Evolutionary conservation across 53 echinoderm and acorn worm genomes (phyloP), one percentile per base, ranked within the genome.

Genomic region (Astropecten irregularis): DNA sequence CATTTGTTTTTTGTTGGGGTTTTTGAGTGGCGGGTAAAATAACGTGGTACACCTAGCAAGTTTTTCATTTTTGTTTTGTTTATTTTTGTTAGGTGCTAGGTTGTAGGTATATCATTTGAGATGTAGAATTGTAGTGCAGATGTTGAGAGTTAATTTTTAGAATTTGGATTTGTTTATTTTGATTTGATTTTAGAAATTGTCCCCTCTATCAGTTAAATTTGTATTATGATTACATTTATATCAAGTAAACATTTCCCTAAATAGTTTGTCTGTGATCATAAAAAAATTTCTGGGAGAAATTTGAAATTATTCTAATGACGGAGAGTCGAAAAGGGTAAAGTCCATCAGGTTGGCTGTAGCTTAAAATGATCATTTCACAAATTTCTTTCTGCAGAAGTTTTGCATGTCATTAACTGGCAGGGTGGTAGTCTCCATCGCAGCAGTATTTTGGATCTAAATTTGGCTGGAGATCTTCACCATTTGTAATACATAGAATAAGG

Each of bases 1-100:
- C 69, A 69, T 56, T 76, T 34, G 56, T 57, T 61, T 27, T 1
- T 61, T 19, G 8, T 14, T 14, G 14, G 8, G 27, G n/a, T 67
- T 67, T 37, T 67, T 67, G 18, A 30, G 71, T 71, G 71, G 71
- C 71, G 34, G 71, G 71, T 71, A 33, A 49, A 32, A 18, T 23
- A 68, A 68, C 44, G 22, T 44, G 46, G 39, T 39, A 40, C 21
- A 13, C 31, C 49, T 48, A 71, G 49, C 15, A 23, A 42, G 37
- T 32, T 33, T 32, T 48, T 16, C 30, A 30, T 14, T 13, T 28
- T 69, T 27, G 48, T 48, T 49, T 22, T 69, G n/a, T n/a, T n/a
- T n/a, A n/a, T n/a, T n/a, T n/a, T n/a, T n/a, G n/a, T n/a, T n/a
- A n/a, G n/a, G n/a, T n/a, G n/a, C n/a, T n/a, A n/a, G n/a, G n/a